These are phyloP conservation scores for Psittacula derbiana DNA, from an alignment of 2,797 vertebrate species.

Conservation along the genomic window DNA sequence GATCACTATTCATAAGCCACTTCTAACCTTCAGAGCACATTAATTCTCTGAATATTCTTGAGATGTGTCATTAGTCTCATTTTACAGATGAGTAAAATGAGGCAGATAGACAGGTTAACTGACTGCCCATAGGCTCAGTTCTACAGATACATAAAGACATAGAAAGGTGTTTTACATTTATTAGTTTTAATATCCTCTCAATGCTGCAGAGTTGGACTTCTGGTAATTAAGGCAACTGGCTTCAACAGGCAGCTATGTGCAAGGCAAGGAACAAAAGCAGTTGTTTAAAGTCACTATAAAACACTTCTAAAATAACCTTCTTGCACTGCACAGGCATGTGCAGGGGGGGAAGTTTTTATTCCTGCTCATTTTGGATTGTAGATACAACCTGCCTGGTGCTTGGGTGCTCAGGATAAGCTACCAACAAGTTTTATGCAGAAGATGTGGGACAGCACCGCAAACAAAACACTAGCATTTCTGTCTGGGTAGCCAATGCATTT, in stretches of 20 bases:
- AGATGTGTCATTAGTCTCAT: neutral
- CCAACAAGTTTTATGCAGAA: rapidly evolving
- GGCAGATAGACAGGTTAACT: conserved; percentile 19
- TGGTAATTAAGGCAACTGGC: neutral
- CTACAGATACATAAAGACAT: neutral
- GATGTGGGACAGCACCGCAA: neutral
- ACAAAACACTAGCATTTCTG: neutral
- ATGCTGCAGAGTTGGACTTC: neutral
- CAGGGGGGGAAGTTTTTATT: neutral
- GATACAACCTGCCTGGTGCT: rapidly evolving
- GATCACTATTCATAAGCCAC: neutral
- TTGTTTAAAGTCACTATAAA: neutral
- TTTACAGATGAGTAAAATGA: conserved; percentile 28
- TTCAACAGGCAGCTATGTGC: neutral
- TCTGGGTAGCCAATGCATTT: neutral
- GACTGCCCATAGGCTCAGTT: neutral
- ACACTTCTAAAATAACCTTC: neutral
- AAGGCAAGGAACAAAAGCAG: neutral
- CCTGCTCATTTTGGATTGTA: rapidly evolving
- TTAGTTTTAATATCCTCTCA: conserved; percentile 4
- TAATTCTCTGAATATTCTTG: neutral
- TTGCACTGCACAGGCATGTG: neutral
- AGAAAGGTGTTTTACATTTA: neutral
- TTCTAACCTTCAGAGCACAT: conserved; percentile 29
- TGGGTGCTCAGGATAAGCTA: neutral